These are phyloP conservation scores for Parelbella ahira DNA, from an alignment of 2,888 invertebrate species.

Conservation along the genomic window DNA sequence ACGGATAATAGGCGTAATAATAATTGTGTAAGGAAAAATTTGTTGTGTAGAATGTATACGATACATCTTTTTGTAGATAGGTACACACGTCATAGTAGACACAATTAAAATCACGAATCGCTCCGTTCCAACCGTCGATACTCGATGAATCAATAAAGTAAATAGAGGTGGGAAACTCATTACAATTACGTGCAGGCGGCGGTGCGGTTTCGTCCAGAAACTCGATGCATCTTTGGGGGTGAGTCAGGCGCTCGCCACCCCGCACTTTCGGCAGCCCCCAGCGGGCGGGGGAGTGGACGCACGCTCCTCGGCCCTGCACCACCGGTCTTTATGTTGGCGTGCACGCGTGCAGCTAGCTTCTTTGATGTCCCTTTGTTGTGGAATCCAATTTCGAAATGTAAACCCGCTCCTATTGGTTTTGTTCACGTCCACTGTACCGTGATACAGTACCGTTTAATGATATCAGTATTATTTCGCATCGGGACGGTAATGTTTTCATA, in stretches of 20 bases:
- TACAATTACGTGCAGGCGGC: constrained; percentile 61
- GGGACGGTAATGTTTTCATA: too few species aligned
- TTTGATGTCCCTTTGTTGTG: constrained; percentile 73
- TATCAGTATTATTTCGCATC: neutral
- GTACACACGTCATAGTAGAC: too few species aligned
- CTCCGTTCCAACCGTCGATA: constrained; percentile 14
- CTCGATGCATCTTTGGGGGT: constrained; percentile 75
- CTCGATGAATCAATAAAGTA: constrained; percentile 27
- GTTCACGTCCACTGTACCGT: constrained; percentile 15
- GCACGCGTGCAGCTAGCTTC: constrained; percentile 77
- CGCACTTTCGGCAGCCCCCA: constrained; percentile 39
- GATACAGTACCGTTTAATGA: constrained; percentile 1
- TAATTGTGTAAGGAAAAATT: too few species aligned
- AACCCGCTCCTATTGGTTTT: constrained; percentile 37
- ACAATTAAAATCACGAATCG: too few species aligned
- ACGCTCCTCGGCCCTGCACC: constrained; percentile 67
- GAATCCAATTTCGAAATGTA: constrained; percentile 70
- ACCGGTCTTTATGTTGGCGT: constrained; percentile 71
- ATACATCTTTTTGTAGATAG: too few species aligned
- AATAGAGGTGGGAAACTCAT: constrained; percentile 67
- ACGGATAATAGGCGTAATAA: too few species aligned
- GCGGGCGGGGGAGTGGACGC: constrained; percentile 72
- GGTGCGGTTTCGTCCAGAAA: constrained; percentile 74
- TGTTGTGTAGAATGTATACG: too few species aligned
- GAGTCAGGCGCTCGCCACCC: constrained; percentile 55